These are phyloP conservation scores for Cheirogaleus major DNA, from an alignment of 2,797 vertebrate species.

Conservation along the genomic window DNA sequence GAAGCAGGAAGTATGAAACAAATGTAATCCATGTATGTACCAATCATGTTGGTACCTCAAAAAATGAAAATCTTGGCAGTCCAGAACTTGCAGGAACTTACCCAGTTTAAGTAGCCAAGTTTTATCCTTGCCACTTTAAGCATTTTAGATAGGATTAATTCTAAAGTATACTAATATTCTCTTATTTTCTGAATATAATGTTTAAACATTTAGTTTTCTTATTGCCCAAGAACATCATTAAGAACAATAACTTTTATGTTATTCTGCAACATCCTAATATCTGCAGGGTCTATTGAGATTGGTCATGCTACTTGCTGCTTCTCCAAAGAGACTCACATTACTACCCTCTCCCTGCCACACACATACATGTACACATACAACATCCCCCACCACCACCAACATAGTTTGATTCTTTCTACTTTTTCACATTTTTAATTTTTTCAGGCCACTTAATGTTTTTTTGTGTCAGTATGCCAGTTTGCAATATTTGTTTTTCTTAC, in stretches of 20 bases:
- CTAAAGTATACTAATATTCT: neutral
- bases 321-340: neutral
- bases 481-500: neutral
- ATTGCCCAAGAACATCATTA: neutral
- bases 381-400: no score
- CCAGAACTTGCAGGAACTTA: neutral
- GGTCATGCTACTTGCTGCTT: neutral
- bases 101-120: neutral
- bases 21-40: neutral
- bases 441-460: neutral
- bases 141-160: slow-evolving; percentile 9
- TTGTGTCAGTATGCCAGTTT: neutral
- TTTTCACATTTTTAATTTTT: neutral
- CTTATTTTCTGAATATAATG: neutral
- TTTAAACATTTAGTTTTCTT: slow-evolving; percentile 15
- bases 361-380: neutral
- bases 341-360: neutral
- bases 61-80: neutral
- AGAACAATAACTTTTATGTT: neutral
- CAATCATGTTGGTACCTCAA: neutral
- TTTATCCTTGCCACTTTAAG: neutral
- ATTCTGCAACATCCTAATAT: neutral
- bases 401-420: neutral
- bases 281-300: neutral
- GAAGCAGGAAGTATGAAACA: neutral